Conservation (phyloP, 2,113 vertebrate species). For the Gadus chalcogrammus region DNA sequence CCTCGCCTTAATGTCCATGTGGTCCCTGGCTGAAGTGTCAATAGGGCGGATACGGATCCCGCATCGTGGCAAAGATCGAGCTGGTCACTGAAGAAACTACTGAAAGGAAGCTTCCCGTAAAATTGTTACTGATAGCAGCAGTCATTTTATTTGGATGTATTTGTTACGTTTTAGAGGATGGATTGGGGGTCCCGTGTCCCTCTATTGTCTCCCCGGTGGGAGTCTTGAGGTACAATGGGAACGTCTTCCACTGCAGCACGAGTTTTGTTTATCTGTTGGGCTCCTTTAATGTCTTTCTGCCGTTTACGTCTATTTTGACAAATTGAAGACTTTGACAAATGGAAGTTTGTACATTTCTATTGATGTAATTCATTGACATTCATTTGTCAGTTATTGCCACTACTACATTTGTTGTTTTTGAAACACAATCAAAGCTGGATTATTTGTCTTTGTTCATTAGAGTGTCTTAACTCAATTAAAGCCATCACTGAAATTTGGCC, state of each 20-base stretch:
- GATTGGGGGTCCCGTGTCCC: no score
- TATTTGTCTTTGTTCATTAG: background rate
- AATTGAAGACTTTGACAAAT: no score
- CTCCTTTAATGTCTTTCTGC: background rate
- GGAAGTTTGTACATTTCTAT: no score
- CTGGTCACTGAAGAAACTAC: no score
- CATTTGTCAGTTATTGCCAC: background rate
- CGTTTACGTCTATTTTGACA: background rate
- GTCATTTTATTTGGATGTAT: no score
- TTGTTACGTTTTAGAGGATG: no score
- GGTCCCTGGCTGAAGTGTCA: conserved; percentile 36
- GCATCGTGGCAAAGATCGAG: background rate
- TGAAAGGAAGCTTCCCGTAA: no score
- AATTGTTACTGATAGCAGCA: no score
- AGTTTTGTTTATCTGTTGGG: background rate
- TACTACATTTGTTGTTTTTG: background rate
- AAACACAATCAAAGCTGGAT: no score
- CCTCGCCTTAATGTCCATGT: conserved; percentile 25
- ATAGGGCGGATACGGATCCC: conserved; percentile 42
- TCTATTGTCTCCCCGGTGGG: no score
- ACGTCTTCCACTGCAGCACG: no score
- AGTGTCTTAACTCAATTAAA: background rate
- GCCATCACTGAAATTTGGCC: background rate
- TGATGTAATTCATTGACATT: background rate
- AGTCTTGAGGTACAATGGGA: no score